Evolutionary conservation across 1,140 invertebrate genomes (phyloP).

Genomic region (Dryas iulia): DNA sequence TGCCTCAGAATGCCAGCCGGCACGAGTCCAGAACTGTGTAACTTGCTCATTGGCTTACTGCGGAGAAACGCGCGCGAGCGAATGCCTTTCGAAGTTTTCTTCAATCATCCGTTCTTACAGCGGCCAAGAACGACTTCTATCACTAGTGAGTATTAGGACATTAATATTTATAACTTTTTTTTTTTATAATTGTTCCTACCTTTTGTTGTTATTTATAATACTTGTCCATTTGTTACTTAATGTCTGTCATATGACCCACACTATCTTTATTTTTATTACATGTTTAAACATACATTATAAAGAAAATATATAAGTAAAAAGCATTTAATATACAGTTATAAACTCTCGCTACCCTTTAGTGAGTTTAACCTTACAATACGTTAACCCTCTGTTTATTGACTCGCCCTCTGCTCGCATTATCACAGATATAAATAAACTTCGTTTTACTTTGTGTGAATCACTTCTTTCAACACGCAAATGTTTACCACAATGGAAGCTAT

Average conservation of each 20-base stretch:
- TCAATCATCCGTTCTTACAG: constrained; percentile 94
- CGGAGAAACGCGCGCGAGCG: constrained; percentile 96
- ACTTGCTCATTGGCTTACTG: constrained; percentile 92
- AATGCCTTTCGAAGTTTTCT: constrained; percentile 97
- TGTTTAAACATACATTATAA: not conserved
- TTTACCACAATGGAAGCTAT: not conserved
- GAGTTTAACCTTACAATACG: not conserved
- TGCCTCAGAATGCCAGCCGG: constrained; percentile 91
- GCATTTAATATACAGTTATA: not conserved
- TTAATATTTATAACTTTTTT: not conserved
- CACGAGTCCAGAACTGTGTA: constrained; percentile 93
- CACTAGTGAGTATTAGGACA: constrained; percentile 49
- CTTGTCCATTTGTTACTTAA: not conserved
- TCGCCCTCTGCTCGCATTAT: constrained; percentile 5
- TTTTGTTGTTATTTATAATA: not conserved
- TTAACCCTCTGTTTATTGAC: constrained; percentile 17
- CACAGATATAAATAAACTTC: constrained; percentile 1
- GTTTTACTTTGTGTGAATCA: constrained; percentile 8
- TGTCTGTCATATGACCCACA: constrained; percentile 8
- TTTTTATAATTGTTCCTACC: not conserved
- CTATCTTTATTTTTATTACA: constrained; percentile 7
- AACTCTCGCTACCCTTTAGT: not conserved
- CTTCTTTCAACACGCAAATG: constrained; percentile 13
- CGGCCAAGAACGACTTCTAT: constrained; percentile 81
- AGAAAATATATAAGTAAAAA: not conserved